Base-by-base conservation (phyloP, 2,888 invertebrate species). In the Amphipoea oculea region DNA sequence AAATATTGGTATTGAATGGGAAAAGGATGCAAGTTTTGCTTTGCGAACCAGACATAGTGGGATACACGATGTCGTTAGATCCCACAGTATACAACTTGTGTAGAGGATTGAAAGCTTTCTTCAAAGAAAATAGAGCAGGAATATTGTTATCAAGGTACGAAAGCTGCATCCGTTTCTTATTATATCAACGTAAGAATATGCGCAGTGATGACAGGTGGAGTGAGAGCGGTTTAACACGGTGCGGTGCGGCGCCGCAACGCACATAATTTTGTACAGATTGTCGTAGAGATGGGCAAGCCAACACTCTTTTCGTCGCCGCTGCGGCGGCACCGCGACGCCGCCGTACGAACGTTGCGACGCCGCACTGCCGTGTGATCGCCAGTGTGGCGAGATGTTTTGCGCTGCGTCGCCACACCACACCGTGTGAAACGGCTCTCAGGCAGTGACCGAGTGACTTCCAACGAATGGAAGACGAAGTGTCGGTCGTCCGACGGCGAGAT, bases 61-160 rank as follows among this genome's bases (percentile, higher is more conserved):
- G 97, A 2, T 97, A 97, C 79, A 94, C 97, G 0, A 96, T 96
- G 96, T 95, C 96, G 0, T 78, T 93, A 36, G 97, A 97, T 76
- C 97, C 96, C 0, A 96, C 94, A 0, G 94, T 96, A 9, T 96
- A 96, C 83, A 97, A 97, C 83, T 90, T 98, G 23, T 97, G 97
- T 69, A 96, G 97, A 87, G 97, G 97, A 1, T 86, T 97, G 42
- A 96, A 95, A 73, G 96, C 97, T 9, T 97, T 97, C 90, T 97
- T 97, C 87, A 94, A 94, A 72, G 95, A 96, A 40, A 96, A 97
- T 88, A 93, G 95, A 29, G 96, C 97, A 40, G 97, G 97, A 0
- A 91, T 97, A 76, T 90, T 98, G 81, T 81, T 97, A 76, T 93
- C 96, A 2, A 94, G 96, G 96, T 96, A 88, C 81, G 83, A 73